These are phyloP conservation scores for Aegotheles bennettii DNA, from an alignment of 2,113 vertebrate species.

Conservation along the genomic window DNA sequence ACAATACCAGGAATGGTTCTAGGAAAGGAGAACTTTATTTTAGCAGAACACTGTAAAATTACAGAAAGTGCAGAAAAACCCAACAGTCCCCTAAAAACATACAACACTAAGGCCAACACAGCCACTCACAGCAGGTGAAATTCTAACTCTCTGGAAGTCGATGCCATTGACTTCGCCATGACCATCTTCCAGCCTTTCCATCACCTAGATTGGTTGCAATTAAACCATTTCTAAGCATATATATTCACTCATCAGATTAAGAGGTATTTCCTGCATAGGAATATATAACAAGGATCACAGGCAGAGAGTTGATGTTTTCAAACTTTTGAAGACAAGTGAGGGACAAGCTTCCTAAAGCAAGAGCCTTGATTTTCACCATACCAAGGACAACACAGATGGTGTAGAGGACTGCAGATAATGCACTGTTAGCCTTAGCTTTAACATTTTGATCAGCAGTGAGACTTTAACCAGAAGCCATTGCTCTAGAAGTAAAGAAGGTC, in stretches of 20 bases:
- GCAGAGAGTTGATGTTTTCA: not conserved
- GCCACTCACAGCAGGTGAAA: not conserved
- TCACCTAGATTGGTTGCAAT: not conserved
- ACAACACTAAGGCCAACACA: not conserved
- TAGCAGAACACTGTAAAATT: not conserved
- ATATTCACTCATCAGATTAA: not conserved
- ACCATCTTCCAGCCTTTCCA: not conserved
- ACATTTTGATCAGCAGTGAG: not conserved
- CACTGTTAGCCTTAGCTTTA: not conserved
- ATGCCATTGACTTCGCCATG: not conserved
- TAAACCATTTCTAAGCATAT: not conserved
- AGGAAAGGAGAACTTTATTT: not conserved
- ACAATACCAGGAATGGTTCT: slow-evolving; percentile 6
- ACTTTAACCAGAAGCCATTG: not conserved
- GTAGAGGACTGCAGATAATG: not conserved
- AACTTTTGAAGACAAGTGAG: not conserved
- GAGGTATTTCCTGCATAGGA: not conserved
- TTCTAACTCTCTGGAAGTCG: not conserved
- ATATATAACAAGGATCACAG: not conserved
- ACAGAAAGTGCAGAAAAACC: not conserved
- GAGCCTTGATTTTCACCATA: not conserved
- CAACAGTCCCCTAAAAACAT: not conserved
- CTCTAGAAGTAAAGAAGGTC: not conserved
- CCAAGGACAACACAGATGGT: not conserved
- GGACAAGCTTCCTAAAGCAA: not conserved